Conservation (phyloP, 2,113 vertebrate species). For the Oryzias melastigma region DNA sequence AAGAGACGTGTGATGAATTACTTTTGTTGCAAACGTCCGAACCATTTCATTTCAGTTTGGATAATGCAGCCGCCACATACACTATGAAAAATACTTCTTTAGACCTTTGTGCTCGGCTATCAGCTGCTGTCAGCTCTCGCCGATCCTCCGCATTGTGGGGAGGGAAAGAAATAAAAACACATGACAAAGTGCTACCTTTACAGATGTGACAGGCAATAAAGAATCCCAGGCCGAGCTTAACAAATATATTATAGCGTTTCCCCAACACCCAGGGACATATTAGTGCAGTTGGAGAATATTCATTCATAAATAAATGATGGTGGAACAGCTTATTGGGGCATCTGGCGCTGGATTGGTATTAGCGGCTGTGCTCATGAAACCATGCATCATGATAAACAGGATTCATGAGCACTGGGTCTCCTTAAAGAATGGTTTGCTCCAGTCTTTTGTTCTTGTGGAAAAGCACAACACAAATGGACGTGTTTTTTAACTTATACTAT, state of each 20-base stretch:
- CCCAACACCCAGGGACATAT: conserved; percentile 58
- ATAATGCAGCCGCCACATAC: conserved; percentile 17
- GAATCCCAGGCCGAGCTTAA: conserved; percentile 55
- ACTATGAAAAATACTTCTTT: conserved; percentile 21
- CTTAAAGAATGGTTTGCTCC: conserved; percentile 41
- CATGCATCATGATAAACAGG: conserved; percentile 71
- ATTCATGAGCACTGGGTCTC: conserved; percentile 44
- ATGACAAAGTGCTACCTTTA: conserved; percentile 53
- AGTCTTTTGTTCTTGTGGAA: conserved; percentile 30
- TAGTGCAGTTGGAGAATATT: conserved; percentile 65
- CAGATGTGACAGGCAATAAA: conserved; percentile 67
- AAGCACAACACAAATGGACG: conserved; percentile 8
- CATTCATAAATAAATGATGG: conserved; percentile 75
- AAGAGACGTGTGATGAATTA: conserved; percentile 11
- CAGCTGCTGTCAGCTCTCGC: conserved; percentile 17
- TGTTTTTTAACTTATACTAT: conserved; percentile 2
- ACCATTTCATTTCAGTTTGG: conserved; percentile 27
- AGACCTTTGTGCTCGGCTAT: conserved; percentile 3
- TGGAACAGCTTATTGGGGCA: conserved; percentile 64
- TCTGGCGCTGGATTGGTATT: conserved; percentile 65
- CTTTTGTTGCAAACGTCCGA: conserved; percentile 4
- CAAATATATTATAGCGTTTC: conserved; percentile 62
- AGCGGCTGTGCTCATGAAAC: conserved; percentile 52
- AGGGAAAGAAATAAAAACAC: conserved; percentile 27
- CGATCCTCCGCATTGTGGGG: conserved; percentile 3